Evolutionary conservation across 2,797 vertebrate genomes (phyloP), one percentile per base, ranked within the genome.

Genomic region (Taenioides sp.): DNA sequence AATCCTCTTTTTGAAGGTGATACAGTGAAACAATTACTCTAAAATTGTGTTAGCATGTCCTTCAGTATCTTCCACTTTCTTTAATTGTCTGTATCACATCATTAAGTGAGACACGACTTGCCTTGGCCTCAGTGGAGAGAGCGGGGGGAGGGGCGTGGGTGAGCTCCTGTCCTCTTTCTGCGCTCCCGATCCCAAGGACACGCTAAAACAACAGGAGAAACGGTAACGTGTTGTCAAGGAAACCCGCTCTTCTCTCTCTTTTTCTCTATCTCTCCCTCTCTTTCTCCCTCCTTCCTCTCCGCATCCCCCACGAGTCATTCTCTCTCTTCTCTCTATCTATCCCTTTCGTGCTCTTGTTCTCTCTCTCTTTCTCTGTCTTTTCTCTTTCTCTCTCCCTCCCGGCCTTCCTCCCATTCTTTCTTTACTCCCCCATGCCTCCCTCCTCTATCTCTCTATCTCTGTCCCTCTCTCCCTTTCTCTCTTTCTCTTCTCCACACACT

Each of bases 221-320:
- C 69, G 52, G 79, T 62, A 83, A 78, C 57, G 52, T 74, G 91
- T 92, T 91, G 91, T 85, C 89, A 89, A 84, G 91, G 89, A 80
- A 92, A 91, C 90, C 70, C 60, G 14, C 54, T 55, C 55, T 37
- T 3, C 50, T 54, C 50, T 54, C 50, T 47, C 14, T 14, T 16
- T 40, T 40, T 40, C 40, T 14, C 40, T 12, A 3, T 14, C 43
- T 47, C 43, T 16, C 43, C 7, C 34, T 1, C 34, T 63, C 50
- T n/a, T 20, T 7, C 50, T 54, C 6, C 5, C 18, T 54, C 62
- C 50, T 9, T 9, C 2, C 50, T n/a, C 5, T 4, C 18, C 12
- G 11, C 40, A 1, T 40, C 40, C 40, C 40, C 3, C 40, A 12
- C 34, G 7, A 9, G 34, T 34, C 40, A 11, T 14, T 43, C 14